These are phyloP conservation scores for Pomatorhinus ruficollis DNA, from an alignment of 2,113 vertebrate species.

Conservation along the genomic window DNA sequence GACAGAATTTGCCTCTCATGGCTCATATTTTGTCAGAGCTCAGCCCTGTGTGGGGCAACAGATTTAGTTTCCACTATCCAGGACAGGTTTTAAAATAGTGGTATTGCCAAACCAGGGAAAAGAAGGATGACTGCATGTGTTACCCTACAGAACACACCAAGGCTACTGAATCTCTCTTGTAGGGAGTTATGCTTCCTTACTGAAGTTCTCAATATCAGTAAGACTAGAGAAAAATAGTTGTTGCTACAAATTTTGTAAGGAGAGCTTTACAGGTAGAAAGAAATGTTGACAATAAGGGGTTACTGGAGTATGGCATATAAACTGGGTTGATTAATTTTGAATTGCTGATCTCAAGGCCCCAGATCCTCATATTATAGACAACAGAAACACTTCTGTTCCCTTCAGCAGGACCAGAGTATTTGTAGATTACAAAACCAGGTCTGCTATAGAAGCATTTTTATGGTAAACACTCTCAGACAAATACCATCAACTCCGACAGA, in stretches of 20 bases:
- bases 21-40: not conserved
- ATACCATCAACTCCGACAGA: not conserved
- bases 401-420: not conserved
- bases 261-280: not conserved
- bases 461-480: not conserved
- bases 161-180: not conserved
- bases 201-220: not conserved
- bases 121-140: not conserved
- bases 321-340: not conserved
- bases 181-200: accelerated
- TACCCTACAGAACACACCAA: not conserved
- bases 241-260: not conserved
- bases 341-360: not conserved
- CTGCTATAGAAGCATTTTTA: not conserved
- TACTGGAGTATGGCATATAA: not conserved
- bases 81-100: not conserved
- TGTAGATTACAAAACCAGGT: not conserved
- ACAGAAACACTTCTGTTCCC: not conserved
- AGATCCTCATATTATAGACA: not conserved
- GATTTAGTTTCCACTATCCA: not conserved
- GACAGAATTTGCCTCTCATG: not conserved
- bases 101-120: not conserved
- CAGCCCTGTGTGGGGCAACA: not conserved
- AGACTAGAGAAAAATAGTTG: not conserved
- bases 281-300: not conserved